Conservation (phyloP, 23 tunicate genomes). For the Trididemnum clinides region DNA sequence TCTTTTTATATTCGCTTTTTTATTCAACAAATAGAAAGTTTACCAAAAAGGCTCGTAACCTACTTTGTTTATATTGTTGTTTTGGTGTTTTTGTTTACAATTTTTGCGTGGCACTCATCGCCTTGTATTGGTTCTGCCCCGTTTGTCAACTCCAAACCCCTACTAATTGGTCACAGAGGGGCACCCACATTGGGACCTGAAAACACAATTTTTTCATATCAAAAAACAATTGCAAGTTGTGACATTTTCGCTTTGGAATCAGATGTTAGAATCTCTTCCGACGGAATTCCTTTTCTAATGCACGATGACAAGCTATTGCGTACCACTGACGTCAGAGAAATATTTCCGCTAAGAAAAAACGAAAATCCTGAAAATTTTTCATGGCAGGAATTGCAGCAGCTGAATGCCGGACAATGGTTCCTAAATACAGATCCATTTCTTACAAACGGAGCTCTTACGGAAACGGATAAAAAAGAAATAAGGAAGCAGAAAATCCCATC, state of each 20-base stretch:
- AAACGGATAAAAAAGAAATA: conserved; percentile 35
- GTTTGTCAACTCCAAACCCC: conserved; percentile 38
- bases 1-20: not conserved
- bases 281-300: conserved; percentile 84
- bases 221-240: conserved; percentile 31
- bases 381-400: conserved; percentile 72
- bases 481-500: conserved; percentile 67
- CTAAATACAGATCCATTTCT: conserved; percentile 61
- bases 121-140: conserved; percentile 61
- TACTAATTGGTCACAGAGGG: conserved; percentile 80
- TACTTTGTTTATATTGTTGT: not conserved
- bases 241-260: conserved; percentile 58
- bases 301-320: conserved; percentile 61
- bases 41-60: not conserved
- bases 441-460: conserved; percentile 24
- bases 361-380: conserved; percentile 50
- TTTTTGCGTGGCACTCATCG: conserved; percentile 45
- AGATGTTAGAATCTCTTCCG: conserved; percentile 64
- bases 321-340: conserved; percentile 71
- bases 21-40: not conserved
- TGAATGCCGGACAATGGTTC: conserved; percentile 85
- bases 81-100: conserved; percentile 38
- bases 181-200: conserved; percentile 61
- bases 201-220: conserved; percentile 67
- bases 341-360: conserved; percentile 54